Evolutionary conservation across 2,113 vertebrate genomes (phyloP).

Genomic region (Vicugna pacos): DNA sequence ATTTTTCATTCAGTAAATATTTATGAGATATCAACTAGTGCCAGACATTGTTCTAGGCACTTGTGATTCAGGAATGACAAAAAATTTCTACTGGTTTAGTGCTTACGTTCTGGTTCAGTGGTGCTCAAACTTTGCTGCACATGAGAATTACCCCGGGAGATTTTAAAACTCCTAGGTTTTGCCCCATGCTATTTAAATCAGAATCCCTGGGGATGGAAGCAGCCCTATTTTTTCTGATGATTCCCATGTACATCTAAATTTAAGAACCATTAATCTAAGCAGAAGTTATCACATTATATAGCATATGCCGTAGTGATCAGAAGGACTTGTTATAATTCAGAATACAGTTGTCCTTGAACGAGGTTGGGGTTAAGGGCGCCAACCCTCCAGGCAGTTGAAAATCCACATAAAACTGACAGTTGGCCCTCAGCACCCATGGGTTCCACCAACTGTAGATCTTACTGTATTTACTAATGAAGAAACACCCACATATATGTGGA

Average conservation of each 20-base stretch:
- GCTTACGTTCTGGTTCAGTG: neutral
- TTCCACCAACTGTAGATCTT: neutral
- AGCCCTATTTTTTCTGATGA: neutral
- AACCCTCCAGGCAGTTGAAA: neutral
- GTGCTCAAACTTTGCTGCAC: neutral
- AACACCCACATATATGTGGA: neutral
- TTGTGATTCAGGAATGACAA: neutral
- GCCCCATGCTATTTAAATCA: neutral
- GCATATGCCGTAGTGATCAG: neutral
- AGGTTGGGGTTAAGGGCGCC: neutral
- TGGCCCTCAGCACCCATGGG: neutral
- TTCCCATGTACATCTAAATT: neutral
- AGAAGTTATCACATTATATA: neutral
- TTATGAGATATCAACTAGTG: conserved; percentile 1
- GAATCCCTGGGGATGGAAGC: neutral
- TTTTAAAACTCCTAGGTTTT: neutral
- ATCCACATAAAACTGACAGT: neutral
- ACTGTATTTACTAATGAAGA: neutral
- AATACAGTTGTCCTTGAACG: neutral
- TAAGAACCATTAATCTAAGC: neutral
- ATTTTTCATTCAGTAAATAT: conserved; percentile 52
- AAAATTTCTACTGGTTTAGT: neutral
- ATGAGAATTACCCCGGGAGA: neutral
- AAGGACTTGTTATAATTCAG: neutral
- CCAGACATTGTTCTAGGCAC: conserved; percentile 7